A percentile compares a stretch with the other conserved stretches of the same genome.
Conservation (phyloP, 64 coral and sea anemone genomes). For the Acropora yongei region DNA sequence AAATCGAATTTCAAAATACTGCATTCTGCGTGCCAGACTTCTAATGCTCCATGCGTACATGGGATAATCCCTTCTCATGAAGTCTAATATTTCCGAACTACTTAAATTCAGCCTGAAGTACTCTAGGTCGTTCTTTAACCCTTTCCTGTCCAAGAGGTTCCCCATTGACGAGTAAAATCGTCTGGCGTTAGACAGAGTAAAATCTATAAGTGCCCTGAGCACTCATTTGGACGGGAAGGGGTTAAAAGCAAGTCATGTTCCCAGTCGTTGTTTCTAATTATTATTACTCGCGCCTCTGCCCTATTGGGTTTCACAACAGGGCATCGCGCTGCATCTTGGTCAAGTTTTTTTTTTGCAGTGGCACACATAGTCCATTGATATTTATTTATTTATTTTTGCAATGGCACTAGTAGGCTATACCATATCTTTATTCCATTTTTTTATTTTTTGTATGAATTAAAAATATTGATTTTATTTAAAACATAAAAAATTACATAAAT, state of each 20-base stretch:
- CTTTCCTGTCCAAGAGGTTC: too few relatives aligned
- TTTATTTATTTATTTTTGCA: slow-evolving; percentile 11
- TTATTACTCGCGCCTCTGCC: background rate
- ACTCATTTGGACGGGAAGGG: too few relatives aligned
- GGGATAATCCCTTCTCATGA: slow-evolving; percentile 14
- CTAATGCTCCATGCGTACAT: slow-evolving; percentile 52
- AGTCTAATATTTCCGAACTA: background rate
- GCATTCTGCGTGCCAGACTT: slow-evolving; percentile 47
- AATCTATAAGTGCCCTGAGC: too few relatives aligned
- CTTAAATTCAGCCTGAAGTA: background rate
- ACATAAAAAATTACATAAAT: too few relatives aligned
- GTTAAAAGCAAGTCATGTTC: slow-evolving; percentile 8
- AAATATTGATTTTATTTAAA: background rate
- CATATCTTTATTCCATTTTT: background rate
- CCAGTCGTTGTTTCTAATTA: background rate
- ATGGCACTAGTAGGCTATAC: slow-evolving; percentile 42
- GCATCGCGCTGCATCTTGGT: background rate
- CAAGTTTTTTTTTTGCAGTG: slow-evolving; percentile 12
- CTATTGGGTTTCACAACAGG: background rate
- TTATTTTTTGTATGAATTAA: too few relatives aligned
- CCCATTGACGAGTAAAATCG: too few relatives aligned
- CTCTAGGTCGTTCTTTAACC: slow-evolving; percentile 2
- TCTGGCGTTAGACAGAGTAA: too few relatives aligned
- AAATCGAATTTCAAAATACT: slow-evolving; percentile 44
- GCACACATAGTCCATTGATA: background rate